A percentile compares a stretch with the other conserved stretches of the same genome.
phyloP scores from a whole-genome alignment of 92 coral and sea anemone species.

The Epizoanthus ramosus region DNA sequence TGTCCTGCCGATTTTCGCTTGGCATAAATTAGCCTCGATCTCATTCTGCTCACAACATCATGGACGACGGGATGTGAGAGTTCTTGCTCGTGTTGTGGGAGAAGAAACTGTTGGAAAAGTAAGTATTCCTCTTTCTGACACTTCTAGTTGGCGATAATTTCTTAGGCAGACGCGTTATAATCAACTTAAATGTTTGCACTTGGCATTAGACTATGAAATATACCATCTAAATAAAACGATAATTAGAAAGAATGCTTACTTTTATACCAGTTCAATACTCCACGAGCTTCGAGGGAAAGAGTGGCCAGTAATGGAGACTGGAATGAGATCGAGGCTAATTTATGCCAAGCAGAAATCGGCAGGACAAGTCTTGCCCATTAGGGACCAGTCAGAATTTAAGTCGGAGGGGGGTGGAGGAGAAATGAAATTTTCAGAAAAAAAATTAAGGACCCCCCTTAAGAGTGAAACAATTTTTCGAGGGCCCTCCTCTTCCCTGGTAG shows the following conservation, averaged over 20 bases:
- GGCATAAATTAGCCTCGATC: conserved; percentile 18
- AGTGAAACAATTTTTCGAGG: no score
- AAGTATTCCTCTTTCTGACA: conserved; percentile 11
- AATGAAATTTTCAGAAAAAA: no score
- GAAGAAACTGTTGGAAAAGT: conserved; percentile 20
- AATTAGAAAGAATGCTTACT: background rate
- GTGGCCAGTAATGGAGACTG: background rate
- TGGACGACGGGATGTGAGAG: background rate
- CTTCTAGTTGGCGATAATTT: conserved; percentile 2
- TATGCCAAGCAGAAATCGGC: no score
- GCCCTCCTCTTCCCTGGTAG: no score
- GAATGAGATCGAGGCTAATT: conserved; percentile 20
- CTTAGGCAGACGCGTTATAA: background rate
- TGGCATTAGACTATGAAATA: no score
- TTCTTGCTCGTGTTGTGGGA: conserved; percentile 14
- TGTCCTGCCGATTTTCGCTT: no score
- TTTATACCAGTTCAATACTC: background rate
- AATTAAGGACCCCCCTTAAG: no score
- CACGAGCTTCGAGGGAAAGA: background rate
- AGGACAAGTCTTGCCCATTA: no score
- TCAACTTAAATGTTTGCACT: background rate
- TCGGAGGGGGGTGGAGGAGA: no score
- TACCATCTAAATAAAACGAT: no score
- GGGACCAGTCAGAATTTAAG: no score
- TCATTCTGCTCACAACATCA: background rate